Conservation (phyloP, 2,797 vertebrate species). For the Halcyon badia region DNA sequence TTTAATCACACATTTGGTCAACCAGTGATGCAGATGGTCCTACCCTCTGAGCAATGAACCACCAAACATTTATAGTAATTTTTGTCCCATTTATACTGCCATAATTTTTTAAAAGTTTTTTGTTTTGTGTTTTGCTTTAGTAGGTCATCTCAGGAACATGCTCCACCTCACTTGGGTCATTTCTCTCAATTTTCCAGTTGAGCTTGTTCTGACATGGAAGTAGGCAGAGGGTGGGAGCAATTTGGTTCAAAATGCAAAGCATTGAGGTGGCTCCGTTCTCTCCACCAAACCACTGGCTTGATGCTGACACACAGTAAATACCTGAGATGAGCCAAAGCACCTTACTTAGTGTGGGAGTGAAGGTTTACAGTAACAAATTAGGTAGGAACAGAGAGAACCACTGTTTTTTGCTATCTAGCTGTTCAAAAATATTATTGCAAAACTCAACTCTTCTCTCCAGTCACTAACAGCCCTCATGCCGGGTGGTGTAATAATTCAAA, state of each 20-base stretch:
- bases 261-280: not conserved
- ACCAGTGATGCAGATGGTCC: not conserved
- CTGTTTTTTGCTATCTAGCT: conserved; percentile 62
- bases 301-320: conserved; percentile 20
- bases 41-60: not conserved
- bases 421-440: conserved; percentile 73
- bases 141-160: not conserved
- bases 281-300: conserved; percentile 23
- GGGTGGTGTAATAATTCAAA: conserved; percentile 73
- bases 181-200: not conserved
- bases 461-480: conserved; percentile 71
- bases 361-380: conserved; percentile 58
- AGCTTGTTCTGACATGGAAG: not conserved
- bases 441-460: conserved; percentile 63
- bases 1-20: not conserved
- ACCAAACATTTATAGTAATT: not conserved
- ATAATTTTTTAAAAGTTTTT: not conserved
- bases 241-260: conserved; percentile 43
- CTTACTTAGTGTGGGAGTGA: conserved; percentile 21
- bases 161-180: not conserved
- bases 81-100: not conserved
- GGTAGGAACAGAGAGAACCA: conserved; percentile 55
- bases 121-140: not conserved
- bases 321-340: conserved; percentile 44
- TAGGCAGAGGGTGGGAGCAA: conserved; percentile 1